Conservation (phyloP, 2,888 invertebrate genomes). For the Mimas tiliae region DNA sequence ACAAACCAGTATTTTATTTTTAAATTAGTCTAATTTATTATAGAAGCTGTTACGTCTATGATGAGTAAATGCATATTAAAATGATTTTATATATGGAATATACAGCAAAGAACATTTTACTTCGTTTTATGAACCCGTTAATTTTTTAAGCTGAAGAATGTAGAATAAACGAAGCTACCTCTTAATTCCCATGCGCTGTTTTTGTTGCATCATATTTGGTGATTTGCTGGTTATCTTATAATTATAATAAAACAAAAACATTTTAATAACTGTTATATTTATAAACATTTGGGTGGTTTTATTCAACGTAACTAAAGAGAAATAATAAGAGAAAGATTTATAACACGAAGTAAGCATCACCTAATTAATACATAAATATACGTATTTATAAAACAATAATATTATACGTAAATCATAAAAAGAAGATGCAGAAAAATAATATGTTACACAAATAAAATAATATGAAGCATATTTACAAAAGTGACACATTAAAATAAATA, state of each 20-base stretch:
- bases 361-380: slow-evolving; percentile 38
- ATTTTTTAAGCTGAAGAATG: background rate
- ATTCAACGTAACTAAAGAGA: slow-evolving; percentile 53
- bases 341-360: slow-evolving; percentile 50
- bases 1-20: background rate
- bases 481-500: slow-evolving; percentile 45
- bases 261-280: slow-evolving; percentile 45
- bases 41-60: background rate
- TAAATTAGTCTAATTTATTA: background rate
- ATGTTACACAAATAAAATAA: slow-evolving; percentile 70
- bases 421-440: slow-evolving; percentile 72
- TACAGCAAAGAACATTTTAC: background rate
- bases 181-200: too few species aligned
- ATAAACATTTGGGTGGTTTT: slow-evolving; percentile 60
- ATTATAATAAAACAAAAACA: slow-evolving; percentile 21
- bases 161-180: background rate
- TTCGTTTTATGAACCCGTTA: background rate
- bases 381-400: slow-evolving; percentile 39
- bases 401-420: slow-evolving; percentile 46
- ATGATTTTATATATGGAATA: background rate
- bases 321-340: slow-evolving; percentile 46
- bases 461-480: slow-evolving; percentile 81
- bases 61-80: too few species aligned
- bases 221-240: background rate
- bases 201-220: background rate